A percentile compares a stretch with the other conserved stretches of the same genome.
These are phyloP conservation scores for Synanthedon tipuliformis DNA, from an alignment of 2,888 invertebrate genomes.

Conservation along the genomic window DNA sequence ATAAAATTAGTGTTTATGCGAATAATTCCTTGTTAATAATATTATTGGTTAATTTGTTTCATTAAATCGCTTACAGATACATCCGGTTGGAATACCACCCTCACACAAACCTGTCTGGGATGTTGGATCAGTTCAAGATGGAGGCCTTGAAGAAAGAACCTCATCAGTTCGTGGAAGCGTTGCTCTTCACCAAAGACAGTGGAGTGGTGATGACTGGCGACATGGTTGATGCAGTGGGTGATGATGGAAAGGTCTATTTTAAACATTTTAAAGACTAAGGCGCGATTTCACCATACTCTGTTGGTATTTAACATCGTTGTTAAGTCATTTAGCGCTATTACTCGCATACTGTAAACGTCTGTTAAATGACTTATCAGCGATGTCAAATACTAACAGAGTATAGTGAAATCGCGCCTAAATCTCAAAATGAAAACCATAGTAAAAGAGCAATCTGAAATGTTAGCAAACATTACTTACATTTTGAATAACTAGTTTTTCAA, in stretches of 20 bases:
- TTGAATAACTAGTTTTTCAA: no score
- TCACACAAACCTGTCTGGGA: constrained; percentile 62
- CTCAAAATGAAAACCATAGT: not conserved
- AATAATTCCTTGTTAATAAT: no score
- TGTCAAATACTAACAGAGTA: no score
- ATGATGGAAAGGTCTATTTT: constrained; percentile 60
- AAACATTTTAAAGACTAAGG: not conserved
- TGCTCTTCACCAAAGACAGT: constrained; percentile 73
- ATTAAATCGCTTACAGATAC: constrained; percentile 42
- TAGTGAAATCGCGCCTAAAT: no score
- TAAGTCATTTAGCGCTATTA: no score
- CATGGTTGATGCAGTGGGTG: constrained; percentile 72
- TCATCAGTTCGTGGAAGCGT: constrained; percentile 81
- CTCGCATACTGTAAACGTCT: no score
- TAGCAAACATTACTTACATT: no score
- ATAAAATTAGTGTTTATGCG: no score
- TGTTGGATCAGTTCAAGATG: constrained; percentile 58
- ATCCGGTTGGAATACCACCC: constrained; percentile 77
- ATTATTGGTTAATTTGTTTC: no score
- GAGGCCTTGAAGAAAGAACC: constrained; percentile 57
- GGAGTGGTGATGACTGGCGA: constrained; percentile 84
- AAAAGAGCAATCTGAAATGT: not conserved
- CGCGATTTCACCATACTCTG: no score
- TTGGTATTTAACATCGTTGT: no score
- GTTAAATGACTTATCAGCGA: no score